Conservation (phyloP, 2,113 vertebrate genomes). For the Larimichthys crocea region DNA sequence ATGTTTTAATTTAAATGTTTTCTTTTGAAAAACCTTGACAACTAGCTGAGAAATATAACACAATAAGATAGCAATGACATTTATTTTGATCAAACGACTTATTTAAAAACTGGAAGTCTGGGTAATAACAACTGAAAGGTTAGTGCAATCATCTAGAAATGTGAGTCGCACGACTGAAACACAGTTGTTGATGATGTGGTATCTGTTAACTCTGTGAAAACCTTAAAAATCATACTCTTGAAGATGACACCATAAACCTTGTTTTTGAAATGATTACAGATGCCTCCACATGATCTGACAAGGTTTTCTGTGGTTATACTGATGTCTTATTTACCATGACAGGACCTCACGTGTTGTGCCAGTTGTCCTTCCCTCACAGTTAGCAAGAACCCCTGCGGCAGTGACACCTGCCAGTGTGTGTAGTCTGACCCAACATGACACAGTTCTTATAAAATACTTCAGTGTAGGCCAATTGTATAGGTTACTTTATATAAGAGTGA, state of each 20-base stretch:
- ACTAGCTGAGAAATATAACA: neutral
- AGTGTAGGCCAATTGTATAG: conserved; percentile 20
- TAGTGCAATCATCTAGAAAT: neutral
- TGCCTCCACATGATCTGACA: conserved; percentile 38
- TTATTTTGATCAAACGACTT: neutral
- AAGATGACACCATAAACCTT: neutral
- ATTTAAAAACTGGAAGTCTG: neutral
- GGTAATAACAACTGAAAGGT: neutral
- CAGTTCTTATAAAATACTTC: conserved; percentile 46
- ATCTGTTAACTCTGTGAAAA: neutral
- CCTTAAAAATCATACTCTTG: neutral
- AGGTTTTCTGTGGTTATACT: conserved; percentile 47
- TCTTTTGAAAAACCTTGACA: neutral
- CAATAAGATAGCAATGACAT: neutral
- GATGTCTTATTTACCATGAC: conserved; percentile 79
- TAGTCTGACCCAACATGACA: conserved; percentile 59
- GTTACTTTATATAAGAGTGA: neutral
- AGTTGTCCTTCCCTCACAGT: conserved; percentile 73
- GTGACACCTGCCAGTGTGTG: conserved; percentile 75
- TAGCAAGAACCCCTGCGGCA: conserved; percentile 66
- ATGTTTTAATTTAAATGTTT: neutral
- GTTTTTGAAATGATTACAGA: conserved; percentile 10
- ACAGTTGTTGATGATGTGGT: neutral
- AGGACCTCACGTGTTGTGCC: conserved; percentile 74
- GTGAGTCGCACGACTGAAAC: neutral